A percentile compares a stretch with the other conserved stretches of the same genome.
These are phyloP conservation scores for Rhynchomys soricoides DNA, from an alignment of 2,113 vertebrate genomes.

Conservation along the genomic window DNA sequence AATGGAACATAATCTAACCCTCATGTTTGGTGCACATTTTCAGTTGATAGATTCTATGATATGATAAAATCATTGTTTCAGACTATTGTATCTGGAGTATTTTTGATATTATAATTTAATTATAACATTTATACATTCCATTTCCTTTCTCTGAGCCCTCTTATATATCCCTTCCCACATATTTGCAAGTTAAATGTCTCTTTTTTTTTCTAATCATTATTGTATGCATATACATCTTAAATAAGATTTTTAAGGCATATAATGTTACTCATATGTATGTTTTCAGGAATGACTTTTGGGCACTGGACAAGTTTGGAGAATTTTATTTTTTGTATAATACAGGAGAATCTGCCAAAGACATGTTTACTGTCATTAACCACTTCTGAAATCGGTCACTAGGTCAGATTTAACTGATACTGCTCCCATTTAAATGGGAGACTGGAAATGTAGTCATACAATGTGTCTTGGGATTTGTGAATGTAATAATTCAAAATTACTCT, in stretches of 20 bases:
- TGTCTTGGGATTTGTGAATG: background rate
- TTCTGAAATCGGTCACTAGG: background rate
- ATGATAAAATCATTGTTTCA: background rate
- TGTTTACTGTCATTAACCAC: background rate
- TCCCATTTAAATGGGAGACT: background rate
- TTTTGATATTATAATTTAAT: background rate
- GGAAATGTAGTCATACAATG: background rate
- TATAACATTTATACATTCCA: background rate
- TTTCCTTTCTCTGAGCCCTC: background rate
- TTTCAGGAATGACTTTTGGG: background rate
- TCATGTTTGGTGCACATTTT: background rate
- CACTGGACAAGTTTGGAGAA: background rate
- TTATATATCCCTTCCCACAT: background rate
- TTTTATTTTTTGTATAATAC: background rate
- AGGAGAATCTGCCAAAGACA: background rate
- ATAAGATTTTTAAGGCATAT: background rate
- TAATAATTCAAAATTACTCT: background rate
- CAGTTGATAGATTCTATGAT: background rate
- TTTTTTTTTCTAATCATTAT: background rate
- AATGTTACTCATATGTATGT: background rate
- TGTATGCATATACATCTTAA: background rate
- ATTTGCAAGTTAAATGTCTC: background rate
- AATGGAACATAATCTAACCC: background rate
- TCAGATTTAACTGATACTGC: background rate
- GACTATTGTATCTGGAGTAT: background rate